These are phyloP conservation scores for Dendrolimus houi DNA, from an alignment of 2,888 invertebrate species.

Conservation along the genomic window DNA sequence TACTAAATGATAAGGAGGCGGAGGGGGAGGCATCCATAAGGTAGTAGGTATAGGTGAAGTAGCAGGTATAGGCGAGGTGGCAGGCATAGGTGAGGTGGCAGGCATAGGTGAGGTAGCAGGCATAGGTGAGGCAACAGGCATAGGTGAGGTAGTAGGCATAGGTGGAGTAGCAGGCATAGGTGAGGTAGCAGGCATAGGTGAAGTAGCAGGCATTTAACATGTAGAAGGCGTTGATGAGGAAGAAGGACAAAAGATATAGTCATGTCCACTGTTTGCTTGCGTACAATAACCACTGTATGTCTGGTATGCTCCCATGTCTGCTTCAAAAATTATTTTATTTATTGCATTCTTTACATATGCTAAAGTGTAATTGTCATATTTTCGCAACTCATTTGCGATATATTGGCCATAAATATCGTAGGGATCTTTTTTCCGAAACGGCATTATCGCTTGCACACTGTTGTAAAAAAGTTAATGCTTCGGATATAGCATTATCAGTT, in stretches of 20 bases:
- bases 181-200: too few species aligned
- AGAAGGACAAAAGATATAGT: neutral
- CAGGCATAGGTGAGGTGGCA: too few species aligned
- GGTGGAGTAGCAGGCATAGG: too few species aligned
- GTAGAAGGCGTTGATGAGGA: neutral
- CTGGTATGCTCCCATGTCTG: conserved; percentile 12
- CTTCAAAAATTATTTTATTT: conserved; percentile 13
- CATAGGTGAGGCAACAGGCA: too few species aligned
- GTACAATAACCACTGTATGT: neutral
- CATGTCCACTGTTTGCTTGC: neutral
- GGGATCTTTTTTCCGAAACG: neutral
- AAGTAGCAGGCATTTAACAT: too few species aligned
- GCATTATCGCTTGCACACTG: neutral
- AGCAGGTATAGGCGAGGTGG: too few species aligned
- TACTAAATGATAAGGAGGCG: too few species aligned
- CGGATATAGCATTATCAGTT: neutral
- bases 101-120: too few species aligned
- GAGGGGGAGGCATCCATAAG: too few species aligned
- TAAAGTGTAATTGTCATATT: conserved; percentile 8
- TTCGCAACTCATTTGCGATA: conserved; percentile 9
- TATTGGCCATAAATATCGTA: neutral
- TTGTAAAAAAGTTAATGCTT: neutral
- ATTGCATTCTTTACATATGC: conserved; percentile 12
- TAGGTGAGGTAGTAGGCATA: too few species aligned
- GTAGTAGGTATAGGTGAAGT: neutral